A percentile compares a stretch with the other conserved stretches of the same genome.
These are phyloP conservation scores for Caloenas nicobarica DNA, from an alignment of 2,113 vertebrate genomes.

Conservation along the genomic window DNA sequence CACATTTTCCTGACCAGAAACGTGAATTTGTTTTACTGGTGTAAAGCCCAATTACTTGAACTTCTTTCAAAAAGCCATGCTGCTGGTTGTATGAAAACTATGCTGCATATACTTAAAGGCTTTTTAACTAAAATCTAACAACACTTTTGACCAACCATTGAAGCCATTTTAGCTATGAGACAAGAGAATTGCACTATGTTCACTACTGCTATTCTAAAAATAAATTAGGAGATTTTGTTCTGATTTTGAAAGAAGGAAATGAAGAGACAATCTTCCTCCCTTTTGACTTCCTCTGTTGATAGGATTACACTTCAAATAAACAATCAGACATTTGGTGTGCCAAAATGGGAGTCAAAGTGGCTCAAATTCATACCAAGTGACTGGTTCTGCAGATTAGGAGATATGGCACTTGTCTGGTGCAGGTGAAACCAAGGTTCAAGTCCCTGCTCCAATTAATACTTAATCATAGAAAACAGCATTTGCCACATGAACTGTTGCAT, in stretches of 20 bases:
- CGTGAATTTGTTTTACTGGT: background rate
- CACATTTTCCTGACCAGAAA: background rate
- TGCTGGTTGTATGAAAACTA: background rate
- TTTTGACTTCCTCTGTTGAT: background rate
- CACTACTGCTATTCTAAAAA: background rate
- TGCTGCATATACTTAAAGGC: background rate
- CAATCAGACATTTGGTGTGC: background rate
- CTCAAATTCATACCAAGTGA: background rate
- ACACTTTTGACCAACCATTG: background rate
- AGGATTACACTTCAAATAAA: background rate
- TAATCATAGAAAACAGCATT: background rate
- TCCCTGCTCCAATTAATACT: background rate
- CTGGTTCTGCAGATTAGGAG: background rate
- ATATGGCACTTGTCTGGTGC: background rate
- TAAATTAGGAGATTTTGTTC: background rate
- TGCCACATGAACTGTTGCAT: background rate
- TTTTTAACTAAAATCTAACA: background rate
- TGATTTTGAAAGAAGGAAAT: background rate
- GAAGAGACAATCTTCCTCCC: background rate
- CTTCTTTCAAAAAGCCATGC: background rate
- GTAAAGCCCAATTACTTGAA: background rate
- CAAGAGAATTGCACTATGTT: background rate
- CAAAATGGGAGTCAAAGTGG: background rate
- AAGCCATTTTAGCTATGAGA: background rate
- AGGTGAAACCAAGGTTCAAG: background rate